These are phyloP conservation scores for Pogonognathellus flavescens DNA, from an alignment of 1,140 invertebrate species.

Conservation along the genomic window DNA sequence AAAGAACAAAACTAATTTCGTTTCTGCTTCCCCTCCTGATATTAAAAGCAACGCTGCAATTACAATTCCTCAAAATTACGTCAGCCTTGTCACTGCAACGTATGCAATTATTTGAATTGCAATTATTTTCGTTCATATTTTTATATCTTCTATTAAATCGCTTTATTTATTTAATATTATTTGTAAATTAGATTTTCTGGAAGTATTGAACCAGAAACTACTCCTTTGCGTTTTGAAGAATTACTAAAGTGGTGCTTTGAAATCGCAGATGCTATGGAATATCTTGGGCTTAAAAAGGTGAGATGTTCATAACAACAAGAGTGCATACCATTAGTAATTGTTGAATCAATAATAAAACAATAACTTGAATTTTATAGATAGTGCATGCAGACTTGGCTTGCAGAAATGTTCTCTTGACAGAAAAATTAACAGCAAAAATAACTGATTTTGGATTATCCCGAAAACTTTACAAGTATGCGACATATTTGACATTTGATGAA, in stretches of 20 bases:
- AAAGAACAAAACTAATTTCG: not conserved
- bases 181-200: not conserved
- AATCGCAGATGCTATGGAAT: not conserved
- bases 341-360: not conserved
- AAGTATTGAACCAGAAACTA: not conserved
- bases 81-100: not conserved
- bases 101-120: not conserved
- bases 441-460: not conserved
- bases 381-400: conserved; percentile 1
- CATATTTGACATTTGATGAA: not conserved
- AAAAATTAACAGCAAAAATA: not conserved
- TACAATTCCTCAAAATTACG: not conserved
- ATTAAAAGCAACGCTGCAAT: not conserved
- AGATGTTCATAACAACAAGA: not conserved
- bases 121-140: too few relatives aligned
- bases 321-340: not conserved
- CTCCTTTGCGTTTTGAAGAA: not conserved
- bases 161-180: not conserved
- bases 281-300: not conserved
- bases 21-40: not conserved
- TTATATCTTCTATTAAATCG: too few relatives aligned
- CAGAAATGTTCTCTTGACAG: not conserved
- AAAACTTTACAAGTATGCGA: not conserved
- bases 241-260: conserved; percentile 13
- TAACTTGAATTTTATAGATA: not conserved